Conservation (phyloP, 2,888 invertebrate species). For the Pseudolycoriella hygida region DNA sequence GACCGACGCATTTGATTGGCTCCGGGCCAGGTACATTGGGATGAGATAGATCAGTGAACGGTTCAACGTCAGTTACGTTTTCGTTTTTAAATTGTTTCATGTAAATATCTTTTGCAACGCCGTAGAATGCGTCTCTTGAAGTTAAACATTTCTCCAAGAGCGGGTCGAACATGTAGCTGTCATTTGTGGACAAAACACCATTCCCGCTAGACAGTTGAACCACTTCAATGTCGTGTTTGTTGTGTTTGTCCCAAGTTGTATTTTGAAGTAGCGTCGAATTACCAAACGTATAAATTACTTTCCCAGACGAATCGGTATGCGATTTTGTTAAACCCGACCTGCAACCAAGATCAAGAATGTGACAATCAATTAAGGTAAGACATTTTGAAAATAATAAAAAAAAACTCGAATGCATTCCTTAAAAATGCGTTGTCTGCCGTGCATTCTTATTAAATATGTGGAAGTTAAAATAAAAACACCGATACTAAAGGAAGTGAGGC, state of each 20-base stretch:
- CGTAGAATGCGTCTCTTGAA: conserved; percentile 22
- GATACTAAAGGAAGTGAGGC: too few species aligned
- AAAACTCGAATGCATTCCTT: too few species aligned
- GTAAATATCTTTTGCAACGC: conserved; percentile 22
- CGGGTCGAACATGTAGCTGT: conserved; percentile 31
- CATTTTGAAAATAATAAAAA: too few species aligned
- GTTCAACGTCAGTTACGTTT: not conserved
- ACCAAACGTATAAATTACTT: conserved; percentile 41
- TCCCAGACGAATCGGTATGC: conserved; percentile 31
- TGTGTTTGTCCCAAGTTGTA: conserved; percentile 19
- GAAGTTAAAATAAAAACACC: too few species aligned
- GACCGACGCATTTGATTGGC: conserved; percentile 38
- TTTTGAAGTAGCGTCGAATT: conserved; percentile 32
- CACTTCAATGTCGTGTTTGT: conserved; percentile 22
- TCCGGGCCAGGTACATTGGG: conserved; percentile 21
- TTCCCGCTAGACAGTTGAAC: conserved; percentile 34
- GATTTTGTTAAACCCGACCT: conserved; percentile 17
- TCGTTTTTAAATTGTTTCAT: conserved; percentile 18
- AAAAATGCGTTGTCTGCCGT: too few species aligned
- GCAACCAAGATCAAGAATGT: conserved; percentile 10
- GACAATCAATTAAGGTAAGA: too few species aligned
- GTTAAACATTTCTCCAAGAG: conserved; percentile 20
- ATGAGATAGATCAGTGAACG: conserved; percentile 20
- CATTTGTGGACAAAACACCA: conserved; percentile 27
- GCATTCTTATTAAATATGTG: too few species aligned